These are phyloP conservation scores for Arvicanthis niloticus DNA, from an alignment of 2,113 vertebrate genomes.

Conservation along the genomic window DNA sequence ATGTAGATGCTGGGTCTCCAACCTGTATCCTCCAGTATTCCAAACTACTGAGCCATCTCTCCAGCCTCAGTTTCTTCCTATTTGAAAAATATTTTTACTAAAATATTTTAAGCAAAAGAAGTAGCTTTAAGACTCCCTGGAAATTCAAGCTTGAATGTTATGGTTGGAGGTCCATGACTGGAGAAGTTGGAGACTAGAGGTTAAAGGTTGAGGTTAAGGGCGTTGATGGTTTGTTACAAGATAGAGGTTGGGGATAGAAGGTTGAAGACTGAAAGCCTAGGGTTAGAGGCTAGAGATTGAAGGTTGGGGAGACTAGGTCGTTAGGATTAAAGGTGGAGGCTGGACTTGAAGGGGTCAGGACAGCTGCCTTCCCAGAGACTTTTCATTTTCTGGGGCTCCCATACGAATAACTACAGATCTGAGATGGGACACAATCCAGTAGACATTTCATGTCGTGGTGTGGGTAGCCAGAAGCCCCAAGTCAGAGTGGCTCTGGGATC, in stretches of 20 bases:
- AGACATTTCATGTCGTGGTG: not conserved
- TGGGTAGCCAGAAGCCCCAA: not conserved
- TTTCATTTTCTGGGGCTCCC: too few relatives aligned
- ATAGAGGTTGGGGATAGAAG: not conserved
- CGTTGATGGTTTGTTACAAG: not conserved
- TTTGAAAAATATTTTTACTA: not conserved
- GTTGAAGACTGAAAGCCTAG: too few relatives aligned
- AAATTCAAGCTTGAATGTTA: not conserved
- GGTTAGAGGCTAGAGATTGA: too few relatives aligned
- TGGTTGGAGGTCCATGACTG: not conserved
- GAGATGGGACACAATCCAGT: not conserved
- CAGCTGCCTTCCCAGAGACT: not conserved
- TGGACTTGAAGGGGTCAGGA: not conserved
- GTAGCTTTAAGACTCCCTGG: not conserved
- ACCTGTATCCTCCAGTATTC: not conserved
- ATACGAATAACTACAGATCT: not conserved
- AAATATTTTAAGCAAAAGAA: not conserved
- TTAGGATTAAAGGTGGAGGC: not conserved
- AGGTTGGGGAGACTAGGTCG: too few relatives aligned
- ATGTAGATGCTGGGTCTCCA: not conserved
- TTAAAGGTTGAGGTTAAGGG: not conserved
- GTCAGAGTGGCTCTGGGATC: not conserved
- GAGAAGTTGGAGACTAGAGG: not conserved
- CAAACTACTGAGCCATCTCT: not conserved
- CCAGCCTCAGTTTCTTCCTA: not conserved